A percentile compares a stretch with the other conserved stretches of the same genome.
These are phyloP conservation scores for Antechinus stuartii DNA, from an alignment of 2,113 vertebrate genomes.

Conservation along the genomic window DNA sequence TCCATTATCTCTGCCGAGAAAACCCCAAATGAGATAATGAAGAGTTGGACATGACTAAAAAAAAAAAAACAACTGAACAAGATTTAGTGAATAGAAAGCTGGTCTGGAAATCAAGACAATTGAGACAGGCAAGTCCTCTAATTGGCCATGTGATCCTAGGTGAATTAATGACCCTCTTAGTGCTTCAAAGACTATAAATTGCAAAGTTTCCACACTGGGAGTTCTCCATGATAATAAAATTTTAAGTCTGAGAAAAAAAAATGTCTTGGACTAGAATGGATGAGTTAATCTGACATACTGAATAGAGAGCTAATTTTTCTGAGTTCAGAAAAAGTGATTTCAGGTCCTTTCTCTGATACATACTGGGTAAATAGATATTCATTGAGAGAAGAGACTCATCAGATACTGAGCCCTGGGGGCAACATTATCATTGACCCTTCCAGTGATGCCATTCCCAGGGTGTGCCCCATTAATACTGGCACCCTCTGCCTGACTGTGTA, in stretches of 20 bases:
- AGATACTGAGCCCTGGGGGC: neutral
- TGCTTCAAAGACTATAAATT: neutral
- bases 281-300: neutral
- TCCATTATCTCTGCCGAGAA: no score
- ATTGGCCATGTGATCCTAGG: neutral
- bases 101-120: neutral
- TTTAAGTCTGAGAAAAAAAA: neutral
- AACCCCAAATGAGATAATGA: neutral
- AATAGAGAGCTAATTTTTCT: neutral
- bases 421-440: neutral
- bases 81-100: neutral
- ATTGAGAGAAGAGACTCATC: neutral
- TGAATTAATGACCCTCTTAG: neutral
- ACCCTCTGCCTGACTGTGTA: neutral
- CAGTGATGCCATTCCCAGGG: neutral
- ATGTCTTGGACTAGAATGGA: neutral
- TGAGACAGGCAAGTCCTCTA: neutral
- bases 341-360: neutral
- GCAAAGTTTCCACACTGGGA: neutral
- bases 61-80: neutral
- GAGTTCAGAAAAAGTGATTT: neutral
- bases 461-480: neutral
- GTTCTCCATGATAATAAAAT: neutral
- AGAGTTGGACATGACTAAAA: neutral
- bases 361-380: neutral